Percentiles rank a stretch among this genome's conserved stretches.
phyloP scores from a whole-genome alignment of 2,888 invertebrate genomes.

The Gymnoscelis rufifasciata region DNA sequence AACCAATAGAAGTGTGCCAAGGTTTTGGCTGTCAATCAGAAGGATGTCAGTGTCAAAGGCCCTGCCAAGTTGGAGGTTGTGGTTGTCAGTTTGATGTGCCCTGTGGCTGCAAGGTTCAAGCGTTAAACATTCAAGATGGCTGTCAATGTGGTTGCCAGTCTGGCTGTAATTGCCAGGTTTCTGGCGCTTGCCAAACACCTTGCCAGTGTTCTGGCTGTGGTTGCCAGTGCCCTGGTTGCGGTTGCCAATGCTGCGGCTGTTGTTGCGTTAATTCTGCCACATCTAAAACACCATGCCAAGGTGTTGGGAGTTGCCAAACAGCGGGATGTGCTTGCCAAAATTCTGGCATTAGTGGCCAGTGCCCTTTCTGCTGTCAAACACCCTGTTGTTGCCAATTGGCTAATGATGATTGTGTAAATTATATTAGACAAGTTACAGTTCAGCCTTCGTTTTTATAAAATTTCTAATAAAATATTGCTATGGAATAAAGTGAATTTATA shows the following conservation, averaged over 20 bases:
- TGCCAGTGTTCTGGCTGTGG: conserved; percentile 21
- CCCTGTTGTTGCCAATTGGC: too few species aligned
- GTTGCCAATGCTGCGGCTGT: background rate
- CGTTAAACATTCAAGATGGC: background rate
- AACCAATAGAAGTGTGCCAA: conserved; percentile 1
- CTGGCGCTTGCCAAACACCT: conserved; percentile 15
- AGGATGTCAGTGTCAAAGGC: conserved; percentile 11
- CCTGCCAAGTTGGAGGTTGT: conserved; percentile 11
- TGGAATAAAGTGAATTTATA: too few species aligned
- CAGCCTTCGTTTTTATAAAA: too few species aligned
- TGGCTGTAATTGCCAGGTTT: conserved; percentile 21
- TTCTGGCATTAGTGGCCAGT: background rate
- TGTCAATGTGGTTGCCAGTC: conserved; percentile 14
- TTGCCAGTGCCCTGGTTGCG: conserved; percentile 18
- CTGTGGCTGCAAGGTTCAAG: conserved; percentile 9
- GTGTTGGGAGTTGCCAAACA: too few species aligned
- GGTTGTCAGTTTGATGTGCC: conserved; percentile 12
- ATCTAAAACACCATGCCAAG: too few species aligned
- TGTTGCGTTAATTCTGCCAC: too few species aligned
- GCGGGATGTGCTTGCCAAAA: too few species aligned
- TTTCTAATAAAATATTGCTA: too few species aligned
- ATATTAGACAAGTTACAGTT: too few species aligned
- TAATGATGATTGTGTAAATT: too few species aligned
- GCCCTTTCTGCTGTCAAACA: background rate
- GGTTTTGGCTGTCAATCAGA: conserved; percentile 4